These are phyloP conservation scores for Conger conger DNA, from an alignment of 2,113 vertebrate species.

Conservation along the genomic window DNA sequence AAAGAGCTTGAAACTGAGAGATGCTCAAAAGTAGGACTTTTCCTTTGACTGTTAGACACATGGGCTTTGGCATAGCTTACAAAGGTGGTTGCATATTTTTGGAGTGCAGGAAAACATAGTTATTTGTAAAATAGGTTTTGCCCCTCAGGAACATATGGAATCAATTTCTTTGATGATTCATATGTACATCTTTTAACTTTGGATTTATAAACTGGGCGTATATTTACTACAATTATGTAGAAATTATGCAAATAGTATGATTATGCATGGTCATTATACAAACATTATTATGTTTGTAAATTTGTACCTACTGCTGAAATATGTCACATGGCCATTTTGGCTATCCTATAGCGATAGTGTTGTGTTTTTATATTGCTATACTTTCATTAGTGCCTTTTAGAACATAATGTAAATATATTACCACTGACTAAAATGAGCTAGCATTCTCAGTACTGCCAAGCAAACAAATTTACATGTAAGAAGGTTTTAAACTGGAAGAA, in stretches of 20 bases:
- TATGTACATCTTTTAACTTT: not conserved
- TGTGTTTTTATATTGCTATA: not conserved
- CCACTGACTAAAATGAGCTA: not conserved
- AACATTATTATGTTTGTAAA: no score
- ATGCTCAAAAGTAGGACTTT: constrained; percentile 12
- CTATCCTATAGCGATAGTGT: constrained; percentile 1
- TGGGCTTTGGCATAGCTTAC: not conserved
- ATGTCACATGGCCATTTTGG: no score
- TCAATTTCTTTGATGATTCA: not conserved
- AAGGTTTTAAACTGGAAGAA: not conserved
- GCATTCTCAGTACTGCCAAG: not conserved
- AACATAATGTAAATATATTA: not conserved
- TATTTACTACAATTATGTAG: no score
- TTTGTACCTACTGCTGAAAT: no score
- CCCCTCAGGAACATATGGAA: not conserved
- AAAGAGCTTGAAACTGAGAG: constrained; percentile 34
- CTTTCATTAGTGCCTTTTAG: not conserved
- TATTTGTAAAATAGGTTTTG: not conserved
- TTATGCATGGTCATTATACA: no score
- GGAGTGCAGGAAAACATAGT: not conserved
- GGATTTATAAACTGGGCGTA: no score
- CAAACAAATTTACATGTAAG: not conserved
- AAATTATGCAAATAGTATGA: no score
- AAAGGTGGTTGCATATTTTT: not conserved
- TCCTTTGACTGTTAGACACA: constrained; percentile 18